A percentile compares a stretch with the other conserved stretches of the same genome.
phyloP scores from a whole-genome alignment of 2,113 vertebrate species.

The Thryonomys swinderianus region DNA sequence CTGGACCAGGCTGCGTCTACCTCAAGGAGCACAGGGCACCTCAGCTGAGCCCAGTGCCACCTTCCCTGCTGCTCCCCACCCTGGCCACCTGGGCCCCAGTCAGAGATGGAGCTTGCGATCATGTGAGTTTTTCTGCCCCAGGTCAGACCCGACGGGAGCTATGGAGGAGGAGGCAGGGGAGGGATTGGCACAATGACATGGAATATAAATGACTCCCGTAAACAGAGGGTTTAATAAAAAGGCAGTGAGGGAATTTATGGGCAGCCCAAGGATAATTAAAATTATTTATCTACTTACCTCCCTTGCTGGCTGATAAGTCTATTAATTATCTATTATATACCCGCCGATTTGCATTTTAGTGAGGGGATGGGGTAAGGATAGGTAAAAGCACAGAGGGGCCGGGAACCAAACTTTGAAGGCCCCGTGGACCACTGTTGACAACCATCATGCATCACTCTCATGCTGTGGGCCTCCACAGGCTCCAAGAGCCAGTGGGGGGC shows the following conservation, averaged over 20 bases:
- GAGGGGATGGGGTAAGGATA: background rate
- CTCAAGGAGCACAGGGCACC: accelerated
- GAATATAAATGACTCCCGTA: constrained; percentile 85
- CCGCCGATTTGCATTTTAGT: constrained; percentile 82
- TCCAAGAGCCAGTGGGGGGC: accelerated
- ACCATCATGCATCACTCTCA: accelerated
- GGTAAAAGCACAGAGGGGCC: background rate
- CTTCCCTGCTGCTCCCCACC: background rate
- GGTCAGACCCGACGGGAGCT: background rate
- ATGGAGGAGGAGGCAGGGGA: background rate
- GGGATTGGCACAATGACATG: constrained; percentile 79
- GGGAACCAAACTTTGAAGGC: accelerated
- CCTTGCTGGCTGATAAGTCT: constrained; percentile 85
- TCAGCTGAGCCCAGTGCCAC: accelerated
- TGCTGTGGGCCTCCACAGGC: accelerated
- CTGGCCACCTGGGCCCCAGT: background rate
- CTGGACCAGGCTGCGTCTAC: background rate
- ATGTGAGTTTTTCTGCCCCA: background rate
- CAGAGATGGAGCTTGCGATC: background rate
- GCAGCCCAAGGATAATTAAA: constrained; percentile 89
- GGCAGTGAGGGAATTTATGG: constrained; percentile 85
- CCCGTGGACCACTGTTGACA: accelerated
- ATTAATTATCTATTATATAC: constrained; percentile 87
- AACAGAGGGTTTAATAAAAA: constrained; percentile 87
- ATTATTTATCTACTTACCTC: constrained; percentile 89